Conservation (phyloP, 2,797 vertebrate genomes). For the Lepilemur ruficaudatus region DNA sequence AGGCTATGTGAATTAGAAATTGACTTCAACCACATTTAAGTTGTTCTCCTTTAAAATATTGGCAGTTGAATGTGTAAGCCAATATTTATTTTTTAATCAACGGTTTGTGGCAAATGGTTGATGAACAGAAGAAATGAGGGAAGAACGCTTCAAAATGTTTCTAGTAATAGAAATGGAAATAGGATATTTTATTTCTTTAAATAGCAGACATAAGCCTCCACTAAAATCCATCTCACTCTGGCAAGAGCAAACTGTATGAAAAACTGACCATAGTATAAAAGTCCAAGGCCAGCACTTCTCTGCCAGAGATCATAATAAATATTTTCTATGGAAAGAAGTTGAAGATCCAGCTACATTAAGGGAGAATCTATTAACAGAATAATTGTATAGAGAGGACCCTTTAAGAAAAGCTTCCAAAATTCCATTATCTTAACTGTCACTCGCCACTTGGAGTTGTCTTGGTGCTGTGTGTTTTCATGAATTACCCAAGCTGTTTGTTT, state of each 20-base stretch:
- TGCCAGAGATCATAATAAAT: neutral
- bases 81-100: constrained; percentile 75
- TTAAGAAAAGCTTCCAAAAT: constrained; percentile 79
- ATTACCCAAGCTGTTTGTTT: constrained; percentile 79
- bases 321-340: neutral
- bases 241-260: neutral
- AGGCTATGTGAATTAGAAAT: constrained; percentile 79
- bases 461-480: constrained; percentile 83
- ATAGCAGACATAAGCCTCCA: neutral
- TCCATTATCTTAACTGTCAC: constrained; percentile 86
- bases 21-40: constrained; percentile 70
- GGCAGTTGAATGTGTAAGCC: constrained; percentile 58
- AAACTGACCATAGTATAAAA: neutral
- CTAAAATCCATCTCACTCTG: neutral
- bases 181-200: constrained; percentile 51
- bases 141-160: constrained; percentile 46
- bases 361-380: constrained; percentile 25
- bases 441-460: constrained; percentile 83
- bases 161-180: constrained; percentile 46
- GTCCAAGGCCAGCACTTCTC: neutral
- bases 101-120: constrained; percentile 34
- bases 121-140: constrained; percentile 44
- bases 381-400: neutral
- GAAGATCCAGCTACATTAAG: constrained; percentile 20
- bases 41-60: constrained; percentile 64